Evolutionary conservation across 2,888 invertebrate genomes (phyloP).

Genomic region (Pandemis corylana): DNA sequence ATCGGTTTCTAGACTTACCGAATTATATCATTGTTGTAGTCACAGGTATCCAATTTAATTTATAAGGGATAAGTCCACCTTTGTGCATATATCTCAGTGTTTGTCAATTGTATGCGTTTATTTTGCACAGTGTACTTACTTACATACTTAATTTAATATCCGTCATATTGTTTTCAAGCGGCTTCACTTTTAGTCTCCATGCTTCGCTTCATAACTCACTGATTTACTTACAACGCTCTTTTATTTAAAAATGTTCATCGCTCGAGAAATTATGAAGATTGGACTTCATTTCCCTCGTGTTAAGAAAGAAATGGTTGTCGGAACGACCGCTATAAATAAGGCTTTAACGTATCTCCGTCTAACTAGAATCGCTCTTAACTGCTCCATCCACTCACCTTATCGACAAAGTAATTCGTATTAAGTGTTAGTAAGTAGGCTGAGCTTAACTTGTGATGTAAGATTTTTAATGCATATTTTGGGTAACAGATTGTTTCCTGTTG

Average conservation of each 20-base stretch:
- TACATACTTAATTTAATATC: not conserved
- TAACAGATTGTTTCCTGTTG: constrained; percentile 36
- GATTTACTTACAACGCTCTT: constrained; percentile 9
- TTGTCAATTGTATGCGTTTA: no score
- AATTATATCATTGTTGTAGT: not conserved
- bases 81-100: no score
- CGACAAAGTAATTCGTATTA: constrained; percentile 41
- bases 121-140: no score
- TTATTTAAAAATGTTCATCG: constrained; percentile 7
- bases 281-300: constrained; percentile 36
- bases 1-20: not conserved
- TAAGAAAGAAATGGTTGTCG: constrained; percentile 32
- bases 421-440: constrained; percentile 37
- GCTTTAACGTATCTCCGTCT: constrained; percentile 38
- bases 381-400: constrained; percentile 43
- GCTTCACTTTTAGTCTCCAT: not conserved
- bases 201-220: not conserved
- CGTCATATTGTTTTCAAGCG: not conserved
- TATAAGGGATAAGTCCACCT: no score
- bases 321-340: constrained; percentile 39
- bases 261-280: constrained; percentile 33
- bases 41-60: no score
- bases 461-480: constrained; percentile 27
- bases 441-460: constrained; percentile 35
- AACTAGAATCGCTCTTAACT: constrained; percentile 39